phyloP scores from a whole-genome alignment of 2,113 vertebrate genomes.

The Tachysurus vachellii region DNA sequence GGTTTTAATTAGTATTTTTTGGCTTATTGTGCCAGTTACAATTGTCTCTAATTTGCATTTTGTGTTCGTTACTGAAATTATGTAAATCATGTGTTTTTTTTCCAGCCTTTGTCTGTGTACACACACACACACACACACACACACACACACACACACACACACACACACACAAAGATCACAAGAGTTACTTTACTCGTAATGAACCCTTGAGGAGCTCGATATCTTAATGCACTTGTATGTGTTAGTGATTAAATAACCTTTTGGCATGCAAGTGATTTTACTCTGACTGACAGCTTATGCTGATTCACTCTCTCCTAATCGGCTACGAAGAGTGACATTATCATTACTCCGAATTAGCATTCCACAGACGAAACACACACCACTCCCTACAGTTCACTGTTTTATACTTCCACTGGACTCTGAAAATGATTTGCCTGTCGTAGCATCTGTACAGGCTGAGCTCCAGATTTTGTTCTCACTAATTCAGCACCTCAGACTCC shows the following conservation, averaged over 20 bases:
- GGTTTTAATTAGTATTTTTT: not conserved
- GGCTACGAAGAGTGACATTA: constrained; percentile 54
- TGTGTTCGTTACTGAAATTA: not conserved
- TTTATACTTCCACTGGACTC: constrained; percentile 35
- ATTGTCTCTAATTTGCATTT: not conserved
- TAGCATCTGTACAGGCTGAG: not conserved
- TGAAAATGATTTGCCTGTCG: not conserved
- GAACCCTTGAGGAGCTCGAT: constrained; percentile 43
- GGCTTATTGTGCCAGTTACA: not conserved
- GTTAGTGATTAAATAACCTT: constrained; percentile 58
- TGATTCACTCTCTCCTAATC: constrained; percentile 54
- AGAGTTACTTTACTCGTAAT: constrained; percentile 47
- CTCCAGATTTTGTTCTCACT: not conserved
- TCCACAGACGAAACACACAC: constrained; percentile 47
- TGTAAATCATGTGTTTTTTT: not conserved
- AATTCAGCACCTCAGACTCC: not conserved
- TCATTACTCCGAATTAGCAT: constrained; percentile 55
- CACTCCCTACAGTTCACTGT: constrained; percentile 26
- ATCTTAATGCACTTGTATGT: constrained; percentile 52
- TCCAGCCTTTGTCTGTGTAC: not conserved
- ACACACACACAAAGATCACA: not conserved
- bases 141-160: not conserved
- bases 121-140: not conserved
- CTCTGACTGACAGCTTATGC: constrained; percentile 51
- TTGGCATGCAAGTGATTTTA: constrained; percentile 48